phyloP scores from a whole-genome alignment of 2,888 invertebrate species.

The Myathropa florea region DNA sequence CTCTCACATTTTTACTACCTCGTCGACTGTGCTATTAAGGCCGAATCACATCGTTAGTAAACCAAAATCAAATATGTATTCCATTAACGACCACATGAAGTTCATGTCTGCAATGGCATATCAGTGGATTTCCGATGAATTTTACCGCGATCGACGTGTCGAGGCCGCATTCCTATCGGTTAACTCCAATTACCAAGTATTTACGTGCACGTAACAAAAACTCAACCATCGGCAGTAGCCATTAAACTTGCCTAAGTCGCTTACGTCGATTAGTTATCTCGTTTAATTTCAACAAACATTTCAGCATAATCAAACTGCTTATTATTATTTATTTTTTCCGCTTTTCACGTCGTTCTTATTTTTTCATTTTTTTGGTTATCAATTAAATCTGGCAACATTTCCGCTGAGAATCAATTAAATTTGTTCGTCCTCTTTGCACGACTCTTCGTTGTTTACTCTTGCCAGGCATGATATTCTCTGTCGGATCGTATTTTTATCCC shows the following conservation, averaged over 20 bases:
- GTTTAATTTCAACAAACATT: neutral
- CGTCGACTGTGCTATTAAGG: too few relatives aligned
- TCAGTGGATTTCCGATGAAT: neutral
- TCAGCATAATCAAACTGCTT: neutral
- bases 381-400: conserved; percentile 37
- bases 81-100: neutral
- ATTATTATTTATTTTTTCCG: neutral
- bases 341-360: neutral
- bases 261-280: conserved; percentile 1
- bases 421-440: conserved; percentile 12
- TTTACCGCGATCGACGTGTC: neutral
- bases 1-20: too few relatives aligned
- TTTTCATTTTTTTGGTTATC: neutral
- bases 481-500: conserved; percentile 51
- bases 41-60: neutral
- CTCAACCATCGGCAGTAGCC: neutral
- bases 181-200: neutral
- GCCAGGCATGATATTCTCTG: conserved; percentile 26
- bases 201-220: neutral
- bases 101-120: neutral
- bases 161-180: neutral
- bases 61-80: neutral
- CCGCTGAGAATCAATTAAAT: conserved; percentile 5
- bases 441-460: conserved; percentile 45
- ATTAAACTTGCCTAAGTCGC: neutral